Evolutionary conservation across 2,888 invertebrate genomes (phyloP), one percentile per base, ranked within the genome.

Genomic region (Hirtodrosophila cameraria): DNA sequence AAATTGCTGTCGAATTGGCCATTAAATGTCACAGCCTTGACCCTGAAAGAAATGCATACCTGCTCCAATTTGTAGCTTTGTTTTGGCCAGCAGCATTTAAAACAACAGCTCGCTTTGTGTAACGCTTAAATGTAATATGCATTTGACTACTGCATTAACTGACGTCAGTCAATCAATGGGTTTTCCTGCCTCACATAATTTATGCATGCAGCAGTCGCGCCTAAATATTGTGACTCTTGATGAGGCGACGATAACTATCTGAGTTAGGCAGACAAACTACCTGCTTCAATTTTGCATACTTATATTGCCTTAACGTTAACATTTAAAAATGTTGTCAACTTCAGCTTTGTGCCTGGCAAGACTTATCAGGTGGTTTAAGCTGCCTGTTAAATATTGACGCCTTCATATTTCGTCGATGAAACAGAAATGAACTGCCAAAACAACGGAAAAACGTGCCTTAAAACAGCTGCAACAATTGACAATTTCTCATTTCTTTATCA

Each of bases 111-210:
- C 20, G 3, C 5, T 59, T 63, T 77, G 72, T 78, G 43, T 64
- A 66, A 55, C 28, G 39, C 31, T 48, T 41, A 48, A 60, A 67
- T 63, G 35, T 63, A 33, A 45, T 63, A 49, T 69, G 59, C 75
- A 65, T 68, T 60, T 63, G 50, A 43, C 45, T 48, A 57, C 57
- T 46, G 67, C 69, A 54, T 49, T 67, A 64, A 62, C 33, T 64
- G 70, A 61, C 70, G 64, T 45, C 60, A 49, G 54, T 62, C 72
- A 69, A 75, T 78, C 79, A 66, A 46, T 55, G 79, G 70, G 35
- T 66, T 73, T 70, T 66, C 63, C 60, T 50, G 11, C 20, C 2
- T 15, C 6, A 11, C 50, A 27, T 36, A n/a, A 38, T 18, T 36
- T 64, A 61, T 43, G 45, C 65, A 75, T 64, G 57, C 79, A 70